A percentile compares a stretch with the other conserved stretches of the same genome.
Evolutionary conservation across 2,797 vertebrate species (phyloP).

Genomic region (Ctenopoma multispine): DNA sequence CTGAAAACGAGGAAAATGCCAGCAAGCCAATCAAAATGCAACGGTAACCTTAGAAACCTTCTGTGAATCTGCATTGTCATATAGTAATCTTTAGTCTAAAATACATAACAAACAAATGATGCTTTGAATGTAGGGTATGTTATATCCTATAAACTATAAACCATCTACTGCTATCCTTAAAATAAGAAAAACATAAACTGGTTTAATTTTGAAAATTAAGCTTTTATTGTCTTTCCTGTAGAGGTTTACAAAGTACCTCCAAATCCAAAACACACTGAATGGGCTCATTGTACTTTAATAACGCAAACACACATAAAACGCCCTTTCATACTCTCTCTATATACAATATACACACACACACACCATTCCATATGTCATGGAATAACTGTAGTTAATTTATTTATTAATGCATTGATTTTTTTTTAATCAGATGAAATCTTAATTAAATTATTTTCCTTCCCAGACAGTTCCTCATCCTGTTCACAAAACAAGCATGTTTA

Average conservation of each 20-base stretch:
- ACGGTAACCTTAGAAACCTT: neutral
- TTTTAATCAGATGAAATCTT: constrained; percentile 7
- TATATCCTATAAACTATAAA: too few relatives aligned
- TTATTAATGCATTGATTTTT: constrained; percentile 1
- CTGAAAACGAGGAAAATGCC: too few relatives aligned
- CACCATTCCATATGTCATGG: neutral
- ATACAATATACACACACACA: neutral
- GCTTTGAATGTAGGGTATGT: too few relatives aligned
- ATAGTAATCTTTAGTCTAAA: neutral
- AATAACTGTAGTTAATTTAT: neutral
- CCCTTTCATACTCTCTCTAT: neutral
- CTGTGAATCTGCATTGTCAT: neutral
- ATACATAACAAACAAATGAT: neutral
- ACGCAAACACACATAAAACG: neutral
- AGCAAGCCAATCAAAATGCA: too few relatives aligned
- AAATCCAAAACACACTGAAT: neutral
- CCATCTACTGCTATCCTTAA: neutral
- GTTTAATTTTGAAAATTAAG: too few relatives aligned
- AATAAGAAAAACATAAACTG: too few relatives aligned
- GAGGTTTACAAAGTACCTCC: neutral
- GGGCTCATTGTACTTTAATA: neutral
- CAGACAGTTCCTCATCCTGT: constrained; percentile 8
- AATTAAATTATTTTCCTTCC: constrained; percentile 16
- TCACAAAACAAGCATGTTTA: constrained; percentile 26
- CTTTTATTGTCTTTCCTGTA: neutral